Percentiles rank a stretch among this genome's conserved stretches.
These are phyloP conservation scores for Clytia hemisphaerica DNA, from an alignment of 30 jellyfish, hydroid and myxozoan genomes.

Conservation along the genomic window DNA sequence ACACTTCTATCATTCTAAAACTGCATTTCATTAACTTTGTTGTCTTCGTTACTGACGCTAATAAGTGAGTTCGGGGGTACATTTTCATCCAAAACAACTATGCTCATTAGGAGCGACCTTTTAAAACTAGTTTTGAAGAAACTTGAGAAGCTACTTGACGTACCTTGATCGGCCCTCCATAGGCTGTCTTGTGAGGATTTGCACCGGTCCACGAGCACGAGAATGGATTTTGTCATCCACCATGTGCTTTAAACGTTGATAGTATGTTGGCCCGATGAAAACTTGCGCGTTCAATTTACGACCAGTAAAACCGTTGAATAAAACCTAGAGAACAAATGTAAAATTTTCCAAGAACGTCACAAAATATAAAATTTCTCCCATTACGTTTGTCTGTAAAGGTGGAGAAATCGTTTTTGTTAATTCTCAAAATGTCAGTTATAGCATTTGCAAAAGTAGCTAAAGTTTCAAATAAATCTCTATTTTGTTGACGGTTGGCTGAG, in stretches of 20 bases:
- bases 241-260: slow-evolving; percentile 98
- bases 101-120: not conserved
- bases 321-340: slow-evolving; percentile 50
- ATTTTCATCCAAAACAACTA: no score
- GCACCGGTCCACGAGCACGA: slow-evolving; percentile 99
- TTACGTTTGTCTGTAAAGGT: no score
- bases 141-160: not conserved
- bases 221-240: slow-evolving; percentile 99
- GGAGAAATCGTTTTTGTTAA: no score
- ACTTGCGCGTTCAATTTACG: slow-evolving; percentile 95
- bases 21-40: no score
- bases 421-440: no score
- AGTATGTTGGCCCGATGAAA: slow-evolving; percentile 98
- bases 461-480: no score
- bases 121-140: not conserved
- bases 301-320: slow-evolving; percentile 95
- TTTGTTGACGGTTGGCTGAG: no score
- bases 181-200: slow-evolving; percentile 98
- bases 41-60: no score
- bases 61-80: no score
- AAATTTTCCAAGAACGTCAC: not conserved
- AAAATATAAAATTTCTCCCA: not conserved
- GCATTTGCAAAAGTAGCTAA: no score
- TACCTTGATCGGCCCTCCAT: slow-evolving; percentile 99
- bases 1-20: no score